Conservation (phyloP, 2,113 vertebrate genomes). For the Tiliqua scincoides region DNA sequence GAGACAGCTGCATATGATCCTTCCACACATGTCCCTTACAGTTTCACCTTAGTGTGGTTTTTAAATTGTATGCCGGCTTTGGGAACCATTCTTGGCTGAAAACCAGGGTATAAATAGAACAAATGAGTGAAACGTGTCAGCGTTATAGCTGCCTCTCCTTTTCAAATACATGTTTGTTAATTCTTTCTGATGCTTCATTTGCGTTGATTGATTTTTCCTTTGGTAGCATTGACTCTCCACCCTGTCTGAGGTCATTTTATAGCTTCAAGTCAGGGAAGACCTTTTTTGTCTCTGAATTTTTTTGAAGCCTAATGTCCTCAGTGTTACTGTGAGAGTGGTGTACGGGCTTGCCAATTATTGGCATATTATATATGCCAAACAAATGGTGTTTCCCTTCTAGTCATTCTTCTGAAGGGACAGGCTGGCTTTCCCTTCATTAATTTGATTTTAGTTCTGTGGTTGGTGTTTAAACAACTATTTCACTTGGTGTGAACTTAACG, state of each 20-base stretch:
- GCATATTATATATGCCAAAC: too few species aligned
- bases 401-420: conserved; percentile 26
- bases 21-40: too few species aligned
- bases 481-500: background rate
- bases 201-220: background rate
- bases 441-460: conserved; percentile 15
- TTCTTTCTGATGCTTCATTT: background rate
- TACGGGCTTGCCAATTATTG: conserved; percentile 11
- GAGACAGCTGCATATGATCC: too few species aligned
- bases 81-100: too few species aligned
- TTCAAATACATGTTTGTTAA: background rate
- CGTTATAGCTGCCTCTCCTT: too few species aligned
- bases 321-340: background rate
- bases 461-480: background rate
- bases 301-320: conserved; percentile 3
- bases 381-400: conserved; percentile 22
- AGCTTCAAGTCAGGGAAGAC: conserved; percentile 55
- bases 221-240: background rate
- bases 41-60: too few species aligned
- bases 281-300: conserved; percentile 35
- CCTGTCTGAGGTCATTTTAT: conserved; percentile 25
- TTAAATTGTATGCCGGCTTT: too few species aligned
- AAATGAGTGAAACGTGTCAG: too few species aligned
- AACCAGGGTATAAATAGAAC: too few species aligned
- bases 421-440: background rate